A percentile compares a stretch with the other conserved stretches of the same genome.
Evolutionary conservation across 2,113 vertebrate genomes (phyloP).

Genomic region (Atractosteus spatula): DNA sequence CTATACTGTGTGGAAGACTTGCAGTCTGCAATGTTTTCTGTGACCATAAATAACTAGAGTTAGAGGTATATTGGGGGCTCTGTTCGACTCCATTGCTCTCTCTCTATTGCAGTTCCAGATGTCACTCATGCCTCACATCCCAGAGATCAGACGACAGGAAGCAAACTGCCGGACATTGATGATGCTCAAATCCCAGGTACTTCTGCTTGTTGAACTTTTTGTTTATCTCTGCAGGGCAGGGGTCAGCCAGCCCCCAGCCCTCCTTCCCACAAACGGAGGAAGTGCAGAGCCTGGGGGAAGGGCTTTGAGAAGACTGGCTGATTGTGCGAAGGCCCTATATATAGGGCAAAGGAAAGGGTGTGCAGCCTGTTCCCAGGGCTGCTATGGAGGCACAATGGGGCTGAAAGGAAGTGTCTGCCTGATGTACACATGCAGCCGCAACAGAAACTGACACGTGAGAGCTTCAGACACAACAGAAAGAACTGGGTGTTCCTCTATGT

Average conservation of each 20-base stretch:
- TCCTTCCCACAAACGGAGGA: constrained; percentile 30
- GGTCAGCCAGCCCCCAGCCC: background rate
- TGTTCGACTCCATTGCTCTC: background rate
- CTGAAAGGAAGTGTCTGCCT: background rate
- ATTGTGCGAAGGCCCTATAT: constrained; percentile 24
- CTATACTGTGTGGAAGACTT: no score
- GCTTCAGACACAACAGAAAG: background rate
- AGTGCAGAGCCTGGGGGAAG: constrained; percentile 7
- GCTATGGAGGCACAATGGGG: background rate
- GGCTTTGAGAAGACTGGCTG: background rate
- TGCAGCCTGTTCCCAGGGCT: constrained; percentile 10
- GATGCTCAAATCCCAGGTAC: constrained; percentile 25
- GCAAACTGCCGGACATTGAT: background rate
- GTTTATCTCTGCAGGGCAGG: constrained; percentile 1
- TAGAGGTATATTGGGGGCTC: no score
- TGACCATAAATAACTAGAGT: no score
- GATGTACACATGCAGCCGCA: constrained; percentile 12
- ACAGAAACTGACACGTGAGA: background rate
- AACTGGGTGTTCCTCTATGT: no score
- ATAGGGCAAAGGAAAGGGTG: constrained; percentile 26
- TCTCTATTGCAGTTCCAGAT: constrained; percentile 21
- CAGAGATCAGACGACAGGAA: constrained; percentile 9
- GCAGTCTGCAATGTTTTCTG: no score
- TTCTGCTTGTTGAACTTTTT: background rate
- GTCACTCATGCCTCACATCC: background rate